Percentiles rank a stretch among this genome's conserved stretches.
Evolutionary conservation across 2,797 vertebrate genomes (phyloP).

Genomic region (Rhinatrema bivittatum): DNA sequence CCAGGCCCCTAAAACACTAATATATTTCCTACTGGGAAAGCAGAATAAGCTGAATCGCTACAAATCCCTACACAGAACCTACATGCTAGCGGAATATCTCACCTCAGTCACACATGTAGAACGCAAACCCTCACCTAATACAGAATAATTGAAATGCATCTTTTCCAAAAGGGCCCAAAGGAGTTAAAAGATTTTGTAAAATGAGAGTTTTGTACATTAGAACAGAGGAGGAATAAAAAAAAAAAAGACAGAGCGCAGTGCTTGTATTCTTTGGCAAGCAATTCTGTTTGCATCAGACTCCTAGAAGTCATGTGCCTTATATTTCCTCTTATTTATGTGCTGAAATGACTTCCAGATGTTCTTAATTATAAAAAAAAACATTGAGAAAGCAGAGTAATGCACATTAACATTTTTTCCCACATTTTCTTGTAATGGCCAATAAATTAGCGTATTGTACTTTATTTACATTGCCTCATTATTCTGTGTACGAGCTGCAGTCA

Average conservation of each 20-base stretch:
- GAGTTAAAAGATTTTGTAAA: too few species aligned
- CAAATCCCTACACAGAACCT: too few species aligned
- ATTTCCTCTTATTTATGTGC: conserved; percentile 68
- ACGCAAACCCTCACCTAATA: too few species aligned
- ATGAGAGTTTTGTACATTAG: too few species aligned
- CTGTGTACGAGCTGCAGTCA: conserved; percentile 40
- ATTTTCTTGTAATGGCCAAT: conserved; percentile 45
- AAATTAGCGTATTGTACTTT: conserved; percentile 56
- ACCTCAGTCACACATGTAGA: too few species aligned
- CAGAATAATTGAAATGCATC: too few species aligned
- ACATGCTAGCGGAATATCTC: too few species aligned
- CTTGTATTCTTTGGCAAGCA: conserved; percentile 60
- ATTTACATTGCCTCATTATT: conserved; percentile 54
- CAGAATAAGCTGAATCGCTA: too few species aligned
- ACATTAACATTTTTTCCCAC: conserved; percentile 58
- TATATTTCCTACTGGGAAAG: too few species aligned
- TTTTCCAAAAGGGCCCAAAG: too few species aligned
- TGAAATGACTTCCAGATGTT: conserved; percentile 67
- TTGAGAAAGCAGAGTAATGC: conserved; percentile 53
- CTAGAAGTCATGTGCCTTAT: conserved; percentile 64
- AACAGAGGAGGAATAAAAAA: conserved; percentile 22
- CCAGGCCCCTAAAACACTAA: too few species aligned
- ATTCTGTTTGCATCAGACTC: conserved; percentile 59
- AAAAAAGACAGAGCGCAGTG: conserved; percentile 59
- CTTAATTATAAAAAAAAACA: conserved; percentile 60